phyloP scores from a whole-genome alignment of 2,888 invertebrate genomes.

The Tridacna crocea region DNA sequence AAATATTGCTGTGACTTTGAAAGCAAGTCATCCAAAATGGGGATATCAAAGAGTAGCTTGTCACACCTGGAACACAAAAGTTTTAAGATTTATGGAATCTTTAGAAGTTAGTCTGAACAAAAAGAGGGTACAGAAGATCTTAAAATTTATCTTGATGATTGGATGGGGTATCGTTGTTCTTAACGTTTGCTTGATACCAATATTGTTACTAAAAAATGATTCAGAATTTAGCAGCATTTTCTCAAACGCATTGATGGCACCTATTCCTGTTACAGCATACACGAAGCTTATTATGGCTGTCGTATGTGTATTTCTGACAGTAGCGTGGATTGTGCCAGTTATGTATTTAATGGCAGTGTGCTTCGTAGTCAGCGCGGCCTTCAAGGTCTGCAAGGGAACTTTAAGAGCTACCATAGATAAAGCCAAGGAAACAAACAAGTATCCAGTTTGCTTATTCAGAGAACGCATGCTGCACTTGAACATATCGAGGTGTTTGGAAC shows the following conservation, averaged over 20 bases:
- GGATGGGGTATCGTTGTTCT: background rate
- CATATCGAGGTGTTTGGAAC: constrained; percentile 6
- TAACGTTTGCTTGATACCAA: constrained; percentile 7
- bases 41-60: constrained; percentile 1
- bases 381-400: constrained; percentile 13
- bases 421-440: constrained; percentile 2
- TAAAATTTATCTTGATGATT: background rate
- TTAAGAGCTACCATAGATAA: background rate
- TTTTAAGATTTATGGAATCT: background rate
- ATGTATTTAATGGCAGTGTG: constrained; percentile 2
- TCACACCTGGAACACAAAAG: constrained; percentile 13
- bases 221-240: background rate
- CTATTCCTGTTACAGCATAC: background rate
- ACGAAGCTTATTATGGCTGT: background rate
- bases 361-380: background rate
- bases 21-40: constrained; percentile 25
- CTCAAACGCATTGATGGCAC: background rate
- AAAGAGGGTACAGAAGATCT: background rate
- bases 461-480: constrained; percentile 19
- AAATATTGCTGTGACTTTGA: constrained; percentile 9
- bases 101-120: constrained; percentile 2
- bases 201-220: background rate
- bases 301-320: background rate
- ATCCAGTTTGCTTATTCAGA: constrained; percentile 14
- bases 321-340: constrained; percentile 21